Evolutionary conservation across 2,888 invertebrate species (phyloP).

Genomic region (Hedya salicella): DNA sequence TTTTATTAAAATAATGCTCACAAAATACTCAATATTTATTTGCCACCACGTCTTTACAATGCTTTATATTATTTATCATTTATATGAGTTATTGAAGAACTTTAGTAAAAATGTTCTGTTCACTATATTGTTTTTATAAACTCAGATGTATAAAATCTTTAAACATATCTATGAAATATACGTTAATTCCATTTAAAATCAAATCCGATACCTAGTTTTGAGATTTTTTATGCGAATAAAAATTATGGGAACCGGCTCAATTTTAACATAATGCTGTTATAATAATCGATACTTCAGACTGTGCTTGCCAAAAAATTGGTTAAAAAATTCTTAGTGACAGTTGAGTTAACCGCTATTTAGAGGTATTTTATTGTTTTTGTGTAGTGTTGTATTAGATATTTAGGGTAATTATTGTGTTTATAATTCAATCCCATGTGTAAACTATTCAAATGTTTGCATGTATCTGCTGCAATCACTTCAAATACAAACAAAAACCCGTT

Average conservation of each 20-base stretch:
- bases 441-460: slow-evolving; percentile 40
- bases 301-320: too few species aligned
- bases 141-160: too few species aligned
- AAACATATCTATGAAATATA: too few species aligned
- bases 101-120: not conserved
- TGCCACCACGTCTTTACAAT: slow-evolving; percentile 52
- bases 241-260: too few species aligned
- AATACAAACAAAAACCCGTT: not conserved
- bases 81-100: slow-evolving; percentile 28
- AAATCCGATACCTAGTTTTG: not conserved
- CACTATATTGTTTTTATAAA: not conserved
- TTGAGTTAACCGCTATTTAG: too few species aligned
- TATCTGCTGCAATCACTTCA: slow-evolving; percentile 30
- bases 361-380: too few species aligned
- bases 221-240: too few species aligned
- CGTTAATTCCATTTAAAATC: not conserved
- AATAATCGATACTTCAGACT: too few species aligned
- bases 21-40: slow-evolving; percentile 13
- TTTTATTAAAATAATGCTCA: slow-evolving; percentile 22
- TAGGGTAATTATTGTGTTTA: slow-evolving; percentile 9
- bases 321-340: too few species aligned
- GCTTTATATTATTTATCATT: slow-evolving; percentile 37
- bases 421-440: slow-evolving; percentile 40
- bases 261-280: too few species aligned
- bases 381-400: not conserved